Evolutionary conservation across 2,888 invertebrate species (phyloP), one percentile per base, ranked within the genome.

Genomic region (Chrysotoxum bicinctum): DNA sequence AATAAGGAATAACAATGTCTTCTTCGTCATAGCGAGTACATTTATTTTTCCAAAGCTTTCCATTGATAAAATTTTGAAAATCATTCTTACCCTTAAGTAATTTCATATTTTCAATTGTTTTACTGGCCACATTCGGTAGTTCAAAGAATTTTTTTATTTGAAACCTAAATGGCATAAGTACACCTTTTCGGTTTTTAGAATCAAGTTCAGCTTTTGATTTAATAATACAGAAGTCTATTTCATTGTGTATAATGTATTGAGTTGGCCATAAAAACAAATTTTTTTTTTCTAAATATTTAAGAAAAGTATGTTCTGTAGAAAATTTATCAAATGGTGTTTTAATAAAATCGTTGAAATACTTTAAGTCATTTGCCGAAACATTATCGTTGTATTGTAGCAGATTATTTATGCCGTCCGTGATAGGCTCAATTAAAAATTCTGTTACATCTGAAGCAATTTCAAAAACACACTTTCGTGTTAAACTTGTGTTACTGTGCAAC

Each of bases 1-100:
- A 66, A 66, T 50, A 66, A 16, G 64, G 64, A 16, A 50, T 50
- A 32, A 66, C 48, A 66, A 66, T 48, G 8, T 66, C 64, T 8
- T 35, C 48, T 66, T 66, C 12, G 5, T 14, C 64, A 66, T 50
- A 66, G 14, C 7, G 0, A 19, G 12, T 50, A 48, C 48, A n/a
- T 48, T 66, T 66, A 6, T 30, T 9, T 50, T 35, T 50, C 48
- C 35, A 66, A 26, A 64, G 26, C 7, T 62, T 62, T 30, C 62
- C 62, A 45, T 45, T 64, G 9, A 64, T 48, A 32, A 64, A 23
- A 45, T 64, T 64, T 45, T 48, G 45, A 62, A 30, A 54, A 32
- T 32, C n/a, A 3, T 54, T 54, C 6, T 54, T n/a, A 9, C 30
- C 10, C n/a, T 0, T 54, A 6, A 54, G 54, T 16, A 54, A 16